Evolutionary conservation across 2,797 vertebrate genomes (phyloP).

Genomic region (Sternotherus odoratus): DNA sequence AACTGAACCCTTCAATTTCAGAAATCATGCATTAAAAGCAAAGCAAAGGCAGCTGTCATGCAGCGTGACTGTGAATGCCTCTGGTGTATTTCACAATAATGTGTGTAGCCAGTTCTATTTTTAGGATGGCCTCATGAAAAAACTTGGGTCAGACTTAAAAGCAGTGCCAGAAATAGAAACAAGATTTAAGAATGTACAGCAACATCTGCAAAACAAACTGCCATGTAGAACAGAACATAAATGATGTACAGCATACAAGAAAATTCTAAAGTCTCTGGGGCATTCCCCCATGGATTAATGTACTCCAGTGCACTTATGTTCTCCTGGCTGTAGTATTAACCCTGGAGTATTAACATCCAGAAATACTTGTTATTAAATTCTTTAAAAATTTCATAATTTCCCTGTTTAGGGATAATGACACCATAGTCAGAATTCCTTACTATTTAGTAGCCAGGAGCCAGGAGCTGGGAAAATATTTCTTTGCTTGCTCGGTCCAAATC

Average conservation of each 20-base stretch:
- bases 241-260: background rate
- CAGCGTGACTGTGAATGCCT: constrained; percentile 34
- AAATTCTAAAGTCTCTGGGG: background rate
- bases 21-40: constrained; percentile 14
- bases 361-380: background rate
- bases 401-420: background rate
- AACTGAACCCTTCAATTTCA: background rate
- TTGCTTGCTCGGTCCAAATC: background rate
- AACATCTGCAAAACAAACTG: constrained; percentile 69
- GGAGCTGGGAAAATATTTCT: background rate
- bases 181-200: constrained; percentile 56
- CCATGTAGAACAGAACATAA: constrained; percentile 32
- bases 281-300: rapidly evolving
- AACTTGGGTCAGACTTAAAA: constrained; percentile 70
- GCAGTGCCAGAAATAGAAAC: constrained; percentile 71
- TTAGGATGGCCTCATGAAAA: constrained; percentile 73
- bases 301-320: background rate
- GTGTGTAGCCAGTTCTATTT: constrained; percentile 67
- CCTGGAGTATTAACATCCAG: background rate
- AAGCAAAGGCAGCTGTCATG: constrained; percentile 40
- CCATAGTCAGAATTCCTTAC: background rate
- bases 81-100: constrained; percentile 66
- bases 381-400: background rate
- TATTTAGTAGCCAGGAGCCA: rapidly evolving
- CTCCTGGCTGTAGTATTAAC: background rate